phyloP scores from a whole-genome alignment of 1,140 invertebrate species.

The Hormaphis cornu region DNA sequence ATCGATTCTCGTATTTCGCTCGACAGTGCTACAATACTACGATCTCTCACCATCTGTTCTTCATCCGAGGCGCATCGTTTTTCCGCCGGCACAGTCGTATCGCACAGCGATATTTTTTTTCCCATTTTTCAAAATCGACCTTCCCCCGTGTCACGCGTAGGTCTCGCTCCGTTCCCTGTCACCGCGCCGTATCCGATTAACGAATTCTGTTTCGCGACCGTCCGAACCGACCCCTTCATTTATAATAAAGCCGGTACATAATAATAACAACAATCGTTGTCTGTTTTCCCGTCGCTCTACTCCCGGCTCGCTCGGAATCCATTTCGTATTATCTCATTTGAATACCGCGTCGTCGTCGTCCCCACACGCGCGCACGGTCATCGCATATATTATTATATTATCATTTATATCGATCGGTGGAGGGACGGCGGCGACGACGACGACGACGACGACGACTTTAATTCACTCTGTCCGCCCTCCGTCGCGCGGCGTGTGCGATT shows the following conservation, averaged over 20 bases:
- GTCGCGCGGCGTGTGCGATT: neutral
- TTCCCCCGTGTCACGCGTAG: no score
- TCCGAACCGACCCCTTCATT: no score
- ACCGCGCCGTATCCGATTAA: neutral
- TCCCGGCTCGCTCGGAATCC: constrained; percentile 6
- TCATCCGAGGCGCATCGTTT: no score
- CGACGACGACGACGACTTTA: no score
- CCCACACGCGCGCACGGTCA: neutral
- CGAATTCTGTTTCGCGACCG: constrained; percentile 13
- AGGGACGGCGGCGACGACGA: no score
- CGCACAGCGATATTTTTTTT: no score
- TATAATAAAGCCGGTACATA: no score
- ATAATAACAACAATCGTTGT: neutral
- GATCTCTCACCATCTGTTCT: no score
- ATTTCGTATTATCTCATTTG: constrained; percentile 31
- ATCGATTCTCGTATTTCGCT: no score
- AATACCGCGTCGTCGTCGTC: constrained; percentile 19
- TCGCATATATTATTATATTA: neutral
- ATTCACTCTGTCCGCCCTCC: constrained; percentile 17
- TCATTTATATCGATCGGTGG: constrained; percentile 13
- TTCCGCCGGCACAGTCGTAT: no score
- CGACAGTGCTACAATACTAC: no score
- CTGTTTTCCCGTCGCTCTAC: constrained; percentile 21
- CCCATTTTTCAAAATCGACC: no score
- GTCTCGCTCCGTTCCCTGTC: neutral